Evolutionary conservation across 2,888 invertebrate species (phyloP), one percentile per base, ranked within the genome.

Genomic region (Crematogaster levior): DNA sequence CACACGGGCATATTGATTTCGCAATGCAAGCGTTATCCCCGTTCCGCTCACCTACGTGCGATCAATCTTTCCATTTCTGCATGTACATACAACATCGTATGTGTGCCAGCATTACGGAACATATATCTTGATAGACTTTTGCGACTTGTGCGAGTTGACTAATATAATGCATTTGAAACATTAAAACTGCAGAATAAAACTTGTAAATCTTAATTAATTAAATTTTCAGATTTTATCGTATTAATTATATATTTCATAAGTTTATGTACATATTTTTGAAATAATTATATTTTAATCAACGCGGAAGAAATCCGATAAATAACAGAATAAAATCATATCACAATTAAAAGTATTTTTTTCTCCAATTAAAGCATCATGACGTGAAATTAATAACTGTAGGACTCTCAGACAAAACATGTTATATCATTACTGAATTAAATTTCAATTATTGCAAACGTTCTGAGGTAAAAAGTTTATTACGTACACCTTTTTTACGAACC

Each of bases 1-100:
- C 70, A 79, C 51, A 56, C 70, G 4, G 18, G 68, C 70, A 70
- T 79, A 79, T 79, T 79, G 77, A 79, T 79, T 79, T 70, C 70
- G 56, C 56, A 34, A 79, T 79, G 70, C 70, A 79, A 56, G 56
- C 77, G 77, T 75, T 75, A 75, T 75, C 51, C 66, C 37, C 75
- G 51, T 79, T 79, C 21, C 40, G 40, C 24, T 79, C 70, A 43
- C 43, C 34, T 30, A 68, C 12, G 15, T 27, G 30, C 53, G 34
- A 70, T 79, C 77, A 79, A 79, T 79, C 77, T 79, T 24, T 3
- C 12, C 51, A 24, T 27, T 65, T 51, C n/a, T 79, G 24, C 24
- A 77, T 68, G 30, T 18, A n/a, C n/a, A n/a, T n/a, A n/a, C n/a
- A 70, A 70, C 30, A 5, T 21, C 6, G 34, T 56, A 70, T 27